Base-by-base conservation (phyloP, 2,797 vertebrate species). In the Zalophus californianus region DNA sequence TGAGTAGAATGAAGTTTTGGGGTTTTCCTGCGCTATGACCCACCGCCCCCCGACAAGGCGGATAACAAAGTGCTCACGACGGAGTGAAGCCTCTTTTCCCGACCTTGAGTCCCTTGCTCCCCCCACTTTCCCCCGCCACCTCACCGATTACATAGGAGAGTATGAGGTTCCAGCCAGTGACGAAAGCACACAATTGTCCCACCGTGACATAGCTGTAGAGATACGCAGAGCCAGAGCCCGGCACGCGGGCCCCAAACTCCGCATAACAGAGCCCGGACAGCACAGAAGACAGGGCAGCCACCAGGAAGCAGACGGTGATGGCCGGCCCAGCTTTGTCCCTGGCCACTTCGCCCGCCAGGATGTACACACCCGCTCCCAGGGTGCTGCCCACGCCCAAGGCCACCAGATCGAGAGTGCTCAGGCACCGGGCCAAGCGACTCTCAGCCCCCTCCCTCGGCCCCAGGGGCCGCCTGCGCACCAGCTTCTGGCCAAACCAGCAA, bases 181-280 rank as follows among this genome's bases (percentile, higher is more conserved):
- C 99, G 97, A 99, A 99, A 94, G 99, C 99, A 98, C 99, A 99
- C 90, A 99, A 99, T 97, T 99, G 99, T 0, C 99, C 99, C 0
- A 99, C 99, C 0, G 99, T 99, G 85, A 99, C 99, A 0, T 99
- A 99, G 98, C 99, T 99, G 98, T 99, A 99, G 62, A 99, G 99
- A 96, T 99, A 99, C 0, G 99, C 99, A 0, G 99, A 99, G 10
- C 99, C 99, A 0, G 99, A 99, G 97, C 99, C 99, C 18, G 99
- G 99, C 3, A 99, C 99, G 0, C 99, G 99, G 85, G 99, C 99
- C 0, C 99, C 99, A 4, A 99, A 99, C 94, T 99, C 99, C 0
- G 99, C 99, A 0, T 99, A 99, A 98, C 99, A 99, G 32, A 99
- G 98, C 20, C 99, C 99, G 0, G 99, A 99, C 98, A 99, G 92